A percentile compares a stretch with the other conserved stretches of the same genome.
phyloP scores from a whole-genome alignment of 2,797 vertebrate species.

The Steatocranus sp. region DNA sequence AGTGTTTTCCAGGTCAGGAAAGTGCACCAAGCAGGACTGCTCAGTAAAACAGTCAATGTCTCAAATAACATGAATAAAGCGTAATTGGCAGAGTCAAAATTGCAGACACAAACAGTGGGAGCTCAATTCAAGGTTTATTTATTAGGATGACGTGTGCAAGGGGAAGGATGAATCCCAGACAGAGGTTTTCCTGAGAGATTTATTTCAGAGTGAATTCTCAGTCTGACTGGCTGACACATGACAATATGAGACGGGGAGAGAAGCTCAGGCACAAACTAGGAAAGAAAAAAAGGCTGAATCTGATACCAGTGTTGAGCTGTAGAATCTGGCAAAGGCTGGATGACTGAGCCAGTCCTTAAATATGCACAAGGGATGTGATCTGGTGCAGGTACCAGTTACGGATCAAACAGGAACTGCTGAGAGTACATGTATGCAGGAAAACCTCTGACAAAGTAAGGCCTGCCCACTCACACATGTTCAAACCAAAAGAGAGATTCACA shows the following conservation, averaged over 20 bases:
- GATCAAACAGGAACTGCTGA: not conserved
- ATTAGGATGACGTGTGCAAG: not conserved
- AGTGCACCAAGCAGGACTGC: not conserved
- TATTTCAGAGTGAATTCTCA: not conserved
- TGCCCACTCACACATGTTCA: not conserved
- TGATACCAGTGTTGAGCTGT: not conserved
- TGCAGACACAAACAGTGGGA: not conserved
- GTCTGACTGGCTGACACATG: not conserved
- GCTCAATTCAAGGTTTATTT: not conserved
- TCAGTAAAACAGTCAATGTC: not conserved
- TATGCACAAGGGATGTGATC: not conserved
- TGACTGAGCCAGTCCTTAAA: not conserved
- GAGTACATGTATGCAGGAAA: not conserved
- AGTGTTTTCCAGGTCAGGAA: not conserved
- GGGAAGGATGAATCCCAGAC: not conserved
- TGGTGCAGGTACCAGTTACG: not conserved
- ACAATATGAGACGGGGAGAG: not conserved
- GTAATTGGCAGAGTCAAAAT: not conserved
- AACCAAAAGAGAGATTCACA: not conserved
- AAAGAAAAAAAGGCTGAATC: not conserved
- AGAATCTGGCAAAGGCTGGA: not conserved
- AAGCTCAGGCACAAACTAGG: not conserved
- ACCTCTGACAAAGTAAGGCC: not conserved
- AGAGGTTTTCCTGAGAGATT: not conserved
- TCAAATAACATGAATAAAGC: not conserved